Base-by-base conservation (phyloP, 1,140 invertebrate species). In the Xylocopa sonorina region DNA sequence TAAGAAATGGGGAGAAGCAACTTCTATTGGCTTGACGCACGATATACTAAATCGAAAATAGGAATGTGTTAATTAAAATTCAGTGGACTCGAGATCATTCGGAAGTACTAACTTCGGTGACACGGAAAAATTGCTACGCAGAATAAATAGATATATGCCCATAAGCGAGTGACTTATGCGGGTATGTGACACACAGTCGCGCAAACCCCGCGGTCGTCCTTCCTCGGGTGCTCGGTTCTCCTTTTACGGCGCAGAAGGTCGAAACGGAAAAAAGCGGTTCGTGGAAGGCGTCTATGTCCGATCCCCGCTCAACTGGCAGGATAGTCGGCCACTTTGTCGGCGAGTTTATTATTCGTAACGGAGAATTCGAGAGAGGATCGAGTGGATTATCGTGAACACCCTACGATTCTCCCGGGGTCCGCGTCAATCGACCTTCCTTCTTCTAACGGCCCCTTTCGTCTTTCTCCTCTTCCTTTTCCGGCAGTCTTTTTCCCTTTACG, bases 211-310 rank as follows among this genome's bases (percentile, higher is more conserved):
- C 57, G 63, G 48, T 71, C 69, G 77, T 73, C 77, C 77, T 78
- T 78, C 75, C 55, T 50, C 75, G 75, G 60, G 75, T 71, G 46
- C 75, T 60, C 46, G 77, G 69, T 48, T 73, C 68, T 73, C 77
- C 77, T 78, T 78, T 78, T 78, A 78, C 77, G 77, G 77, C 77
- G 29, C 38, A 57, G 77, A 78, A 78, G 77, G 77, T 73, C 77
- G 77, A 73, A 78, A 78, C 58, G 77, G 77, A 78, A 78, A 78
- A 78, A 78, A 78, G 77, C 77, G 77, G 69, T 78, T 78, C 77
- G 77, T 78, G 77, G 77, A 78, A 78, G 77, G 77, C 77, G 77
- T 64, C 77, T 78, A 78, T 73, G 58, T 50, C 32, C 57, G 57
- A 73, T 78, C 69, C 77, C 32, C 48, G 67, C 38, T 27, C 68